phyloP scores from a whole-genome alignment of 53 echinoderm and acorn worm species.

The Zoroaster sp. region DNA sequence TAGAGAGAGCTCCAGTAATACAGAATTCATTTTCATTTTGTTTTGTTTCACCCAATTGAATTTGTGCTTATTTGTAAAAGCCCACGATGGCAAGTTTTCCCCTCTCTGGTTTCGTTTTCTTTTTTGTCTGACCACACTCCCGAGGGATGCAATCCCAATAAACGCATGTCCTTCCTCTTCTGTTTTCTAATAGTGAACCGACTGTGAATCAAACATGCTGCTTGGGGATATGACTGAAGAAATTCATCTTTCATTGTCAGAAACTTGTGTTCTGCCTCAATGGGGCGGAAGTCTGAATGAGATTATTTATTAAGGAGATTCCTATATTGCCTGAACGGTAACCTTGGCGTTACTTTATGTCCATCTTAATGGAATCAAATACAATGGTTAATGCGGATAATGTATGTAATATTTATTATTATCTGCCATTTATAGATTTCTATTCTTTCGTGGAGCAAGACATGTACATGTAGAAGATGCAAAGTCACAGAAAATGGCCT shows the following conservation, averaged over 20 bases:
- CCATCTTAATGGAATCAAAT: background rate
- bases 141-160: background rate
- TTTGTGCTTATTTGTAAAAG: no score
- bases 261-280: background rate
- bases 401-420: background rate
- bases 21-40: no score
- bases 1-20: no score
- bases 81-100: no score
- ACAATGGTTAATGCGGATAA: background rate
- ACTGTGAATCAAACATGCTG: no score
- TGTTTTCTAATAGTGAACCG: background rate
- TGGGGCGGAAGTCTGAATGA: background rate
- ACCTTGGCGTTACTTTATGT: background rate
- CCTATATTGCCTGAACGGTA: background rate
- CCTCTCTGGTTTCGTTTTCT: no score
- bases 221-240: background rate
- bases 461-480: no score
- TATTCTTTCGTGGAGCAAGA: background rate
- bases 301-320: background rate
- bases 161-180: background rate
- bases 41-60: no score
- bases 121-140: background rate
- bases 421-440: background rate
- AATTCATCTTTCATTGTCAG: background rate
- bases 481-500: background rate